These are phyloP conservation scores for Icerya purchasi DNA, from an alignment of 2,888 invertebrate genomes.

Conservation along the genomic window DNA sequence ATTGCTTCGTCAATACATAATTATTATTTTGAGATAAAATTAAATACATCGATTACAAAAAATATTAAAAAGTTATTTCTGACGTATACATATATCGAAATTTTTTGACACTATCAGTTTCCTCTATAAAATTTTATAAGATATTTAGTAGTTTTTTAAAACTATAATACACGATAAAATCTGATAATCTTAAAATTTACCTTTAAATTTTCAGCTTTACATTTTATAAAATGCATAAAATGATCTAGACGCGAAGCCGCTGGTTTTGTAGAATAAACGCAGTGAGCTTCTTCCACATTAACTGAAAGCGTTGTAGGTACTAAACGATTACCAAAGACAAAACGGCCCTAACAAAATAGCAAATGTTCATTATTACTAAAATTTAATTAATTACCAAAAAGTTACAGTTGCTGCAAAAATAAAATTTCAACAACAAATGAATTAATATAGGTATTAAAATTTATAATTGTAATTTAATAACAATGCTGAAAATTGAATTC, in stretches of 20 bases:
- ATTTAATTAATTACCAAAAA: background rate
- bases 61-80: too few species aligned
- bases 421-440: background rate
- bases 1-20: too few species aligned
- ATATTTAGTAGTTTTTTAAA: too few species aligned
- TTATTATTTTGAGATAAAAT: too few species aligned
- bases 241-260: constrained; percentile 80
- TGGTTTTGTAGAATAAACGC: constrained; percentile 85
- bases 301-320: constrained; percentile 83
- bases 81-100: too few species aligned
- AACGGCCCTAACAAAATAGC: constrained; percentile 45
- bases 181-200: too few species aligned
- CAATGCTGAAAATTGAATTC: too few species aligned
- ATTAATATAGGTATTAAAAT: background rate
- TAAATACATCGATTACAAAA: too few species aligned
- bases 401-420: background rate
- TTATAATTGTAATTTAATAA: too few species aligned
- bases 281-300: constrained; percentile 80
- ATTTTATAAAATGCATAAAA: constrained; percentile 89
- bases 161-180: too few species aligned
- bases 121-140: too few species aligned
- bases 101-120: too few species aligned
- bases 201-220: constrained; percentile 83
- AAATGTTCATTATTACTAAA: constrained; percentile 7
- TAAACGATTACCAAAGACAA: constrained; percentile 85